Evolutionary conservation across 1,140 invertebrate species (phyloP).

Genomic region (Helicorthomorpha holstii): DNA sequence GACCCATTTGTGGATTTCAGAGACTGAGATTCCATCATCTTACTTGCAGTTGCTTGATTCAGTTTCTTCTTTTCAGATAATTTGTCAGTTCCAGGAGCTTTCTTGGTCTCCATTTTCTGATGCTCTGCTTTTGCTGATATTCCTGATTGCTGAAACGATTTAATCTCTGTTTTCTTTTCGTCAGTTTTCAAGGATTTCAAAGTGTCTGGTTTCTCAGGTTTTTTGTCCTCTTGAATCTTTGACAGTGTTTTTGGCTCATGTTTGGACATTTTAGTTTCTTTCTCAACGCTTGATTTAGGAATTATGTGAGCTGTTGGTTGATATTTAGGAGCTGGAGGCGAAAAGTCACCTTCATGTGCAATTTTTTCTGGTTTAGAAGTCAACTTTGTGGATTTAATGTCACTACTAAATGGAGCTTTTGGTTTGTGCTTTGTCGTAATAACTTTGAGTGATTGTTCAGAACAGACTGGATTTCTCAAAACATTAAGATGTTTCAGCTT

Average conservation of each 20-base stretch:
- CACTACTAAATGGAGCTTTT: conserved; percentile 19
- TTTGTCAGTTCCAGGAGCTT: neutral
- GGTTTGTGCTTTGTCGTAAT: neutral
- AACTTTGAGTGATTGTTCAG: conserved; percentile 50
- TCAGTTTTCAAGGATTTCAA: neutral
- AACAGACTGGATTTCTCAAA: conserved; percentile 71
- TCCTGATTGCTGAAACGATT: neutral
- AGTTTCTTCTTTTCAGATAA: neutral
- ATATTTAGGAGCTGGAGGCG: conserved; percentile 23
- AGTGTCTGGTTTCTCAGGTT: conserved; percentile 10
- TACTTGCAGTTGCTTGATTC: too few relatives aligned
- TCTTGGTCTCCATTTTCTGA: conserved; percentile 5
- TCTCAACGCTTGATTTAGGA: conserved; percentile 20
- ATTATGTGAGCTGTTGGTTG: conserved; percentile 28
- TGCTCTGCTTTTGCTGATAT: neutral
- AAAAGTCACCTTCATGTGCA: too few relatives aligned
- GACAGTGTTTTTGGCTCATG: too few relatives aligned
- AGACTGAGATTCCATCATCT: too few relatives aligned
- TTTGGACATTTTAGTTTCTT: conserved; percentile 26
- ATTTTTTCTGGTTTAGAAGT: too few relatives aligned
- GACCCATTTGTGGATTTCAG: too few relatives aligned
- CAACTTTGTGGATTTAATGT: neutral
- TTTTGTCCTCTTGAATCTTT: too few relatives aligned
- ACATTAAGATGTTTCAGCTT: conserved; percentile 55
- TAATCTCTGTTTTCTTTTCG: conserved; percentile 8